Base-by-base conservation (phyloP, 1,140 invertebrate species). In the Atopsyche davidsoni region DNA sequence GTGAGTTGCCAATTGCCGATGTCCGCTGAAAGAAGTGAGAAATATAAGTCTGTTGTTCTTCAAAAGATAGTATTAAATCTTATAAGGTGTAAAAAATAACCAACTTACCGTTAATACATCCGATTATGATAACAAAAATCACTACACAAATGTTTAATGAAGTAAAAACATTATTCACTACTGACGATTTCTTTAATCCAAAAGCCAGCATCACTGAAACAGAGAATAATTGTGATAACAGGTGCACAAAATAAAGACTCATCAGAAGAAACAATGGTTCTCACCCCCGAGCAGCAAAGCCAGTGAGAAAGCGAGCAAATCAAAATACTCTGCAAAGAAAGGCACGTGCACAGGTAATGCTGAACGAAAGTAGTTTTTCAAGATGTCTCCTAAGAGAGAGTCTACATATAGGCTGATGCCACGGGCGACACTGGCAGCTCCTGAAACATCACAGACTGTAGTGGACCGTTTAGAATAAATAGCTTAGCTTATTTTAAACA, bases 81-180 rank as follows among this genome's bases (percentile, higher is more conserved):
- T 7, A 28, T 28, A 28, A 7, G n/a, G 7, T n/a, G 25, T 28
- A 28, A 28, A 28, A 18, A 4, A 22, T 14, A 14, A 18, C 39
- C 39, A 17, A 58, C 51, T 73, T 68, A 69, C 75, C 69, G 61
- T 81, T 79, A 48, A 83, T 79, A 1, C 80, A 73, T 14, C 89
- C 90, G 58, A 80, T 82, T 44, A 91, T 77, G 16, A 93, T 81
- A 13, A 92, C 82, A 64, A 89, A 89, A 0, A 83, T 55, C 3
- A 94, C 80, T 2, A 93, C 85, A 11, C 77, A 71, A n/a, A 94
- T 66, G 68, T 94, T 95, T n/a, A 92, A 63, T 0, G 78, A 66
- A 0, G 90, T 92, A 51, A 92, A 87, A 40, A 92, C 71, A 59
- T 89, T 92, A 64, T 92, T 93, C 32, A 90, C 79, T 45, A 78